Conservation (phyloP, 2,113 vertebrate genomes). For the Condylura cristata region DNA sequence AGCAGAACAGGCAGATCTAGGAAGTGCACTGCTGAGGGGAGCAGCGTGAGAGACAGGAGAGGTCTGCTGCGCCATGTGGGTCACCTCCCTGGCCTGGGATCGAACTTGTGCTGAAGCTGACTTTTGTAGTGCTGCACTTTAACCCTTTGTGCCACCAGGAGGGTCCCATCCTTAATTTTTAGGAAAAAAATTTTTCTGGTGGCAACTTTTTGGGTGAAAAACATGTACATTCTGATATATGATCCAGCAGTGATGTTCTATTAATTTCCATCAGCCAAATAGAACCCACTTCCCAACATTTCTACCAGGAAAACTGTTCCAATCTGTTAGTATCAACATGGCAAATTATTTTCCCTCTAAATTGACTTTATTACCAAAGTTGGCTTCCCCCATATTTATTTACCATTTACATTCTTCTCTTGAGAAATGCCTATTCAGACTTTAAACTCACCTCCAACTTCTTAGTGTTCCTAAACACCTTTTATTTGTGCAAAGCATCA, state of each 20-base stretch:
- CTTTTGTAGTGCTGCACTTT: no score
- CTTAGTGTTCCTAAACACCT: background rate
- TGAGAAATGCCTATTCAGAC: background rate
- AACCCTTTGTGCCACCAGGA: no score
- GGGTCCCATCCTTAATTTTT: no score
- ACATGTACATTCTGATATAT: background rate
- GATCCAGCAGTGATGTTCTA: background rate
- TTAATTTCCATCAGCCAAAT: constrained; percentile 19
- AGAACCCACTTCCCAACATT: background rate
- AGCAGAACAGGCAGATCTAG: no score
- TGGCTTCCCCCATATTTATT: background rate
- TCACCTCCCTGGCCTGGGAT: no score
- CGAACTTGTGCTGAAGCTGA: no score
- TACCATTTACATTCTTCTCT: constrained; percentile 3
- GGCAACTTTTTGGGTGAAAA: background rate
- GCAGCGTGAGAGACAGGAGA: no score
- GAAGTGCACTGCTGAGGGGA: no score
- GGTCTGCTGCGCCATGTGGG: no score
- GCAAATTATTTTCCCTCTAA: background rate
- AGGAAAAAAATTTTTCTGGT: background rate
- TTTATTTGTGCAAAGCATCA: background rate
- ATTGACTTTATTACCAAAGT: background rate
- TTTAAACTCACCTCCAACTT: background rate
- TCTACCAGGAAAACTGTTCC: background rate
- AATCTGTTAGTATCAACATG: background rate